These are phyloP conservation scores for Corapipo altera DNA, from an alignment of 2,113 vertebrate genomes.

Conservation along the genomic window DNA sequence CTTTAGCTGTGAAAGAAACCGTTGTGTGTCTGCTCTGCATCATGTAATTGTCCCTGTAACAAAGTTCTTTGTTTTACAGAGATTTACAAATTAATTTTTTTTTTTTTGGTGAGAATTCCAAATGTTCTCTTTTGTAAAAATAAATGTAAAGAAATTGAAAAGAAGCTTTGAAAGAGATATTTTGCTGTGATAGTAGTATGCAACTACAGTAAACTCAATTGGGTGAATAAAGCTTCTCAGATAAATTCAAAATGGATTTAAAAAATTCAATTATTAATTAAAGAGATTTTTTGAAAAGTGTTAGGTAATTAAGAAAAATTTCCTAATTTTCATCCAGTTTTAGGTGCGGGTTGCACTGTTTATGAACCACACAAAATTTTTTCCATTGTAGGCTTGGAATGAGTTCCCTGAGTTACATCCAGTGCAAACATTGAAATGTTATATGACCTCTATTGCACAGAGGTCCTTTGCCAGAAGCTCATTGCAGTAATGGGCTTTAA, in stretches of 20 bases:
- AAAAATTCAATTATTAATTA: background rate
- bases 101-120: background rate
- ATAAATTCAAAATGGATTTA: background rate
- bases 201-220: background rate
- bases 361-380: background rate
- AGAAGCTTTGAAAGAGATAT: background rate
- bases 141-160: background rate
- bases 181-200: background rate
- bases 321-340: background rate
- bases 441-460: background rate
- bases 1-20: background rate
- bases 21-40: background rate
- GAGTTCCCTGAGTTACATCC: background rate
- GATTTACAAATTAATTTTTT: background rate
- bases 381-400: background rate
- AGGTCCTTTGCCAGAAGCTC: constrained; percentile 19
- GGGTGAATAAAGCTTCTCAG: background rate
- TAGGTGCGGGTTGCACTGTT: background rate
- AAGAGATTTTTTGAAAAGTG: background rate
- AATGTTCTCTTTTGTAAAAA: background rate
- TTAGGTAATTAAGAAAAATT: background rate
- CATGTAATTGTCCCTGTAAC: background rate
- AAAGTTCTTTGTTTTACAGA: background rate
- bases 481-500: constrained; percentile 28
- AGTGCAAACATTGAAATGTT: constrained; percentile 10